Base-by-base conservation (phyloP, 2,113 vertebrate species). In the Tragulus kanchil region DNA sequence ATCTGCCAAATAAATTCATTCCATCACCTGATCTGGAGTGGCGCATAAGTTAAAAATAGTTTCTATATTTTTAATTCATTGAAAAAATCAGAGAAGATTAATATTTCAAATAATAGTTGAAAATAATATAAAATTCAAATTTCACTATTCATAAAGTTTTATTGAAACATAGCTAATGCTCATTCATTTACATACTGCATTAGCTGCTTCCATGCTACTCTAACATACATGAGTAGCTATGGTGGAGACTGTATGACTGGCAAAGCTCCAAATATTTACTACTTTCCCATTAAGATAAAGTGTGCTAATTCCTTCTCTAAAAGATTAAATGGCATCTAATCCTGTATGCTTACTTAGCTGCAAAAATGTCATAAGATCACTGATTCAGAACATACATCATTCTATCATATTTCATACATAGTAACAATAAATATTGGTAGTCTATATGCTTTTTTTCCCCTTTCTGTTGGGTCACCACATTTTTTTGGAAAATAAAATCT, bases 71-170 rank as follows among this genome's bases (percentile, higher is more conserved):
- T 92, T 87, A 84, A 94, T 58, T 75, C 4, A 28, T 8, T 89
- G 31, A 14, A 28, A 77, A 86, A 36, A 73, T 48, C 3, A 67
- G 96, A 71, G 15, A 83, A 71, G 5, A 67, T 13, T 50, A 54
- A 21, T 78, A 94, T 75, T 79, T 96, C 28, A 65, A 36, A 36
- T 91, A 17, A 81, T 56, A 59, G 9, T 64, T 67, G 19, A 91
- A 91, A 89, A 85, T 78, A 89, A 62, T 16, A 48, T 23, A 26
- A 93, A 95, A 50, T 90, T 86, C 84, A 96, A 86, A 75, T 67
- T 71, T 28, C 5, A 62, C 3, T 36, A 62, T 84, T 71, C 52
- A 81, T 52, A 52, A 96, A 56, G 26, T 52, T 92, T 83, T 93
- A 67, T 54, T 79, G n/a, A 96, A 94, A 58, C n/a, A 48, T 6